A percentile compares a stretch with the other conserved stretches of the same genome.
Evolutionary conservation across 2,113 vertebrate genomes (phyloP).

Genomic region (Rallus limicola): DNA sequence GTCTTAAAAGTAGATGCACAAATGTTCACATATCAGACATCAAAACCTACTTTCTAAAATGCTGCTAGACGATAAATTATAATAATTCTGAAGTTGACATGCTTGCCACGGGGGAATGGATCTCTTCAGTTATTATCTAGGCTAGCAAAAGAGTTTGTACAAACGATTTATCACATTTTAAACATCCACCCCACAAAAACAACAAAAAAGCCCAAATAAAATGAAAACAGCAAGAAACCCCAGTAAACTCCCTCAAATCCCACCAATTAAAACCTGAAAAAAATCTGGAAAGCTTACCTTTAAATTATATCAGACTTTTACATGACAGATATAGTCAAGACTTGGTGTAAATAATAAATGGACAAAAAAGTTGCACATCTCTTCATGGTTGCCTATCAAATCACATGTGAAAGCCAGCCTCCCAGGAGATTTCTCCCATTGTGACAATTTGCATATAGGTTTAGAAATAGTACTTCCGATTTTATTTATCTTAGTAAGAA

Average conservation of each 20-base stretch:
- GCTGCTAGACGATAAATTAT: neutral
- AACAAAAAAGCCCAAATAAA: neutral
- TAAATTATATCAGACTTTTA: neutral
- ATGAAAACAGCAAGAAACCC: neutral
- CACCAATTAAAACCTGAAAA: neutral
- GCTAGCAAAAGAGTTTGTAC: neutral
- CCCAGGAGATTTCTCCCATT: neutral
- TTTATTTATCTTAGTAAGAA: neutral
- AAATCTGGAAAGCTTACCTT: neutral
- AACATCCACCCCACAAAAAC: neutral
- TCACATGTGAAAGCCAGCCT: neutral
- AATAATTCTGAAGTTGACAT: neutral
- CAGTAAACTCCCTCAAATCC: rapidly evolving
- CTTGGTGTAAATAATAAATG: neutral
- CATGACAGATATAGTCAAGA: neutral
- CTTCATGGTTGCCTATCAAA: neutral
- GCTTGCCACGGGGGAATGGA: neutral
- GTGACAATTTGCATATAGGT: neutral
- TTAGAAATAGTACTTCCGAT: neutral
- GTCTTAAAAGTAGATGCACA: neutral
- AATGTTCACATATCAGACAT: neutral
- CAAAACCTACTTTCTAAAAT: neutral
- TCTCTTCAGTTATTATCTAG: neutral
- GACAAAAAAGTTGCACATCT: neutral
- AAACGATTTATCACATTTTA: neutral